Base-by-base conservation (phyloP, 2,113 vertebrate genomes). In the Eclectus roratus region DNA sequence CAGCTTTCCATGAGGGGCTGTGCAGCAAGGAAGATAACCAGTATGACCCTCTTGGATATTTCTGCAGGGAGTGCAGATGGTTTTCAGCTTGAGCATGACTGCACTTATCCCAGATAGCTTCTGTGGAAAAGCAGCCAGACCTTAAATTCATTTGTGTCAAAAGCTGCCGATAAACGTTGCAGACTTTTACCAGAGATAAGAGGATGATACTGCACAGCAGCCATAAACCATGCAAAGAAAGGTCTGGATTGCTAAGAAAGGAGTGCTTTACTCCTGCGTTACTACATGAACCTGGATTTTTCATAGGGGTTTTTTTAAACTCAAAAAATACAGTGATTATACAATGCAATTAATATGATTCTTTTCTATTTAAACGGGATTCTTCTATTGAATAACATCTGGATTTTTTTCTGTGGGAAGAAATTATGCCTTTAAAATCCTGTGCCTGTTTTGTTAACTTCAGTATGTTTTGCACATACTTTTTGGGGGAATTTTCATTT, bases 141-240 rank as follows among this genome's bases (percentile, higher is more conserved):
- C 76, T 91, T 39, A 69, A 55, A 68, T 77, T 90, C 71, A 44
- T 44, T 66, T 87, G 52, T 91, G 35, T 69, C 13, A 39, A 77
- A 85, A 88, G 44, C 44, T 91, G 69, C 68, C 84, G 90, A 88
- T 74, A 94, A 90, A 78, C 70, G 55, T 86, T 78, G 47, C 82
- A 95, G 85, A 92, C 60, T 95, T 89, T 84, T 65, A 61, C 35
- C 65, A 94, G 61, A 78, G 92, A 60, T 86, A 81, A 88, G 17
- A 74, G 77, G 52, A 80, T 68, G 72, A 11, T 44, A 28, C 77
- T 78, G 50, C 25, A 10, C 8, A 10, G 35, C 25, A 47, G 52
- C 44, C 58, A 61, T 80, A 73, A 88, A 70, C 46, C 23, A 11
- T 24, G 33, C 46, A 63, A 33, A 56, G 71, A 52, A 69, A 81